Evolutionary conservation across 1,140 invertebrate species (phyloP), one percentile per base, ranked within the genome.

Genomic region (Drosophila melanica): DNA sequence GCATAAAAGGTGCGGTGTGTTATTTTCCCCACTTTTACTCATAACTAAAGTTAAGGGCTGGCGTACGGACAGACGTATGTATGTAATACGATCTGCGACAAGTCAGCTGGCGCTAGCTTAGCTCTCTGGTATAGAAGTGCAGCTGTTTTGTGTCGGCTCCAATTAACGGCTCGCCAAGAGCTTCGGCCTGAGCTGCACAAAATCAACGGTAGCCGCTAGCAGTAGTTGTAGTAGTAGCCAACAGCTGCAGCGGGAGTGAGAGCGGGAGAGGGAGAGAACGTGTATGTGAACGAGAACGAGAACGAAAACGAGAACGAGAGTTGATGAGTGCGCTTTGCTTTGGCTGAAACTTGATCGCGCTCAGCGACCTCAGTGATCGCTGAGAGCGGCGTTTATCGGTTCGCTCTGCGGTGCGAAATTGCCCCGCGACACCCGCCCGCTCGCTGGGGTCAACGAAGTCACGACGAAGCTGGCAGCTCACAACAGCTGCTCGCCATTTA

Each of bases 401-500:
- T 35, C 44, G 20, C 30, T 64, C 65, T 50, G 14, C 51, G 14
- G 2, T 42, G 41, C n/a, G 41, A 47, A 11, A 8, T 6, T 14
- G 47, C n/a, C 20, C 12, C 16, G 20, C 10, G 14, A 10, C 14
- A 14, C 37, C 7, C 39, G 18, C 42, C 3, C 42, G 33, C 57
- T 9, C 0, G 3, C 55, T 0, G 35, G 51, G 20, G 41, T 44
- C 71, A 20, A 27, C 60, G 51, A 59, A 71, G 65, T 63, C 48
- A 27, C 12, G 9, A 35, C 33, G 8, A 35, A 76, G 77, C 81
- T 85, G 23, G 51, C 63, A 58, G 10, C n/a, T 63, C 48, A 59
- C 84, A 87, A 89, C 82, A 87, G 82, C 82, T 87, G 82, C 82
- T 87, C 72, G 51, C 84, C 82, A 87, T 87, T 82, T 87, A 87